A percentile compares a stretch with the other conserved stretches of the same genome.
Conservation (phyloP, 2,797 vertebrate species). For the Enteromius mattozi region DNA sequence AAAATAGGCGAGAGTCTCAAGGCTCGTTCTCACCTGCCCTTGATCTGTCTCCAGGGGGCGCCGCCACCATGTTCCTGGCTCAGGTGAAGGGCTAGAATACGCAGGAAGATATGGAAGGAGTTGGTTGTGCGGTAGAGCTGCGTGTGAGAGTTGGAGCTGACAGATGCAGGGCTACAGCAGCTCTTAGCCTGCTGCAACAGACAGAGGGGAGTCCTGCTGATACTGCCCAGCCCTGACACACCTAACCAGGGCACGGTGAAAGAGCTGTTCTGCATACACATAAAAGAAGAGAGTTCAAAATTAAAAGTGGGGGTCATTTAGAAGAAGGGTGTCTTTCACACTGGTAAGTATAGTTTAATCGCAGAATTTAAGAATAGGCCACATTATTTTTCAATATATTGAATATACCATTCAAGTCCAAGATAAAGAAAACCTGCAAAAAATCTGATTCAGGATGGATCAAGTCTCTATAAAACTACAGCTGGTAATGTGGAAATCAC, state of each 20-base stretch:
- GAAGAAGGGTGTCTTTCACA: neutral
- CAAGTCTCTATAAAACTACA: neutral
- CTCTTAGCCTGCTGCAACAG: constrained; percentile 86
- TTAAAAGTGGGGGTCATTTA: neutral
- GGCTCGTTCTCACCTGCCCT: constrained; percentile 86
- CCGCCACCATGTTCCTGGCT: constrained; percentile 80
- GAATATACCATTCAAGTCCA: neutral
- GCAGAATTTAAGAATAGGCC: neutral
- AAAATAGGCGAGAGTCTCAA: neutral
- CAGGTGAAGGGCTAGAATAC: constrained; percentile 88
- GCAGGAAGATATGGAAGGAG: constrained; percentile 95
- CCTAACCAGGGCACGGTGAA: constrained; percentile 93
- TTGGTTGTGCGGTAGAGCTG: constrained; percentile 87
- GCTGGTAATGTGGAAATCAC: neutral
- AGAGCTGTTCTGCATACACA: constrained; percentile 78
- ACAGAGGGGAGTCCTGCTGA: constrained; percentile 85
- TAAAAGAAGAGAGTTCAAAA: constrained; percentile 13
- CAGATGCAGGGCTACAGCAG: constrained; percentile 78
- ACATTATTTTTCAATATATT: neutral
- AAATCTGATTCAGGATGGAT: neutral
- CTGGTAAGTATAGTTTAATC: neutral
- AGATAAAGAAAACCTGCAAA: neutral
- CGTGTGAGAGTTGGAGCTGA: constrained; percentile 71
- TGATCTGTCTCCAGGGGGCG: constrained; percentile 95
- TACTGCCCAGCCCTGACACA: constrained; percentile 82